These are phyloP conservation scores for Aphelenchoides besseyi DNA, from an alignment of 1,140 invertebrate genomes.

Conservation along the genomic window DNA sequence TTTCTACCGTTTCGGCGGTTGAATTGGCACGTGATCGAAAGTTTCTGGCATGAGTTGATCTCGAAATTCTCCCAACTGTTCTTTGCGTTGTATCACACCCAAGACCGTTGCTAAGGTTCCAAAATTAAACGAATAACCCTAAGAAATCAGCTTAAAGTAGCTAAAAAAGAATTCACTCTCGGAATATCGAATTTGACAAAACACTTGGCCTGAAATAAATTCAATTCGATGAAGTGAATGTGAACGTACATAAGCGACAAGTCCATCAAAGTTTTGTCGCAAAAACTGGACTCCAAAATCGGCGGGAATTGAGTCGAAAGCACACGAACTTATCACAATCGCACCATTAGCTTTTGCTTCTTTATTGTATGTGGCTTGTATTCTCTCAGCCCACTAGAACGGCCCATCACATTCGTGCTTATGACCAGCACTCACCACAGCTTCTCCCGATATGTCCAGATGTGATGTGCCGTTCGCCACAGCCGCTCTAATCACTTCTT, in stretches of 20 bases:
- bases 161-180: neutral
- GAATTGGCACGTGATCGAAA: neutral
- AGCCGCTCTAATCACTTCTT: conserved; percentile 81
- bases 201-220: conserved; percentile 4
- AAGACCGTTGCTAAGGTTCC: neutral
- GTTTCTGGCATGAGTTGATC: conserved; percentile 3
- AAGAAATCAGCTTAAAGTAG: neutral
- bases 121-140: conserved; percentile 8
- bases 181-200: neutral
- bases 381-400: conserved; percentile 7
- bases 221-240: neutral
- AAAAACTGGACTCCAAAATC: conserved; percentile 75
- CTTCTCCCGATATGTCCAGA: conserved; percentile 85
- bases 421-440: conserved; percentile 65
- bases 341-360: conserved; percentile 1
- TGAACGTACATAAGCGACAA: conserved; percentile 25
- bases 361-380: neutral
- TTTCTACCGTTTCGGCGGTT: conserved; percentile 19
- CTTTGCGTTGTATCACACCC: neutral
- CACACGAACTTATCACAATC: conserved; percentile 74
- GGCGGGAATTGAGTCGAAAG: conserved; percentile 78
- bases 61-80: neutral
- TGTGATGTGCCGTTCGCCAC: conserved; percentile 76
- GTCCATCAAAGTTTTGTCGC: conserved; percentile 73
- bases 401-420: neutral